Evolutionary conservation across 2,888 invertebrate genomes (phyloP), one percentile per base, ranked within the genome.

Genomic region (Drosophila percnosoma): DNA sequence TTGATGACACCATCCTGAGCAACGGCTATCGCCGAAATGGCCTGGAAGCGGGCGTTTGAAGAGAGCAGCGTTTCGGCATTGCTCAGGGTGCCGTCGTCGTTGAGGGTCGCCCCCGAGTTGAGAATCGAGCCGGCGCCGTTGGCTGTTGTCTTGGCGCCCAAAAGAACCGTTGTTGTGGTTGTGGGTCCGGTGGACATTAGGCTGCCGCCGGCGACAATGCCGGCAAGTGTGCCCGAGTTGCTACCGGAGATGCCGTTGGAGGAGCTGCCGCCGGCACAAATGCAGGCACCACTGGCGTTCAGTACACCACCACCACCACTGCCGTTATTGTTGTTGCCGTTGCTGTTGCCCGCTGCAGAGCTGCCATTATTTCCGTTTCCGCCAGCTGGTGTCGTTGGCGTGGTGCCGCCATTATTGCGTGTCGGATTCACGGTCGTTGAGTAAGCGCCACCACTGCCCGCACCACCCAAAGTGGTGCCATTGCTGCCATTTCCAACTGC

Each of bases 1-100:
- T 99, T 97, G 53, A 99, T 94, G 65, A 98, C 97, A n/a, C 99
- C 98, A 92, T 98, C 98, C 40, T 99, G 98, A 36, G 98, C 98
- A 45, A 99, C 98, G 15, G 98, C 97, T 49, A 99, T 94, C 15
- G 98, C 97, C 45, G 97, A 97, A 91, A 97, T 97, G 7, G 97
- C 96, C 87, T 96, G 97, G 93, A 98, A 97, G 91, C 97, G 96
- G 0, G 98, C 98, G 92, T 98, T 98, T 6, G 98, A 97, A 2
- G 98, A 98, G 29, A 98, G 93, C 77, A 98, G 93, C 31, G 97
- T 98, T 92, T 97, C 97, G 1, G 97, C 96, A 91, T 96, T 97
- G 76, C 96, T 96, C 63, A 92, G 70, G n/a, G 92, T 92, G 61
- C 92, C 92, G 65, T 92, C 92, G 71, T 92, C 92, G 76, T 92